These are phyloP conservation scores for Theretra japonica DNA, from an alignment of 2,888 invertebrate genomes.

Conservation along the genomic window DNA sequence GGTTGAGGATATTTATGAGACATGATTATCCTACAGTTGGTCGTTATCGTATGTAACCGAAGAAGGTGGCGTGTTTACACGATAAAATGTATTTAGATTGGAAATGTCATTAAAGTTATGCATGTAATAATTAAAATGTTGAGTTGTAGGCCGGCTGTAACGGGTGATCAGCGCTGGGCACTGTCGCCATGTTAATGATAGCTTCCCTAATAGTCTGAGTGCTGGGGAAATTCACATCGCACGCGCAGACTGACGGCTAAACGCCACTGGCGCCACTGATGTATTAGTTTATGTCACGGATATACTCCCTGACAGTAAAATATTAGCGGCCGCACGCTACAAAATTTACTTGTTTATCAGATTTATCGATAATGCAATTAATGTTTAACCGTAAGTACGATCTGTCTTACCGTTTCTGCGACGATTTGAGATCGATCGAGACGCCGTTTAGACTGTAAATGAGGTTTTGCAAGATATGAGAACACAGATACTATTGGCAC, in stretches of 20 bases:
- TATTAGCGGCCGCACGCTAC: conserved; percentile 48
- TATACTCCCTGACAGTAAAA: conserved; percentile 58
- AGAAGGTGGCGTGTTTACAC: neutral
- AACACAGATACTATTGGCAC: conserved; percentile 1
- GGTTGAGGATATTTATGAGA: neutral
- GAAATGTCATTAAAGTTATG: conserved; percentile 21
- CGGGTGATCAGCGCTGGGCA: conserved; percentile 71
- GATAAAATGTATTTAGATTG: conserved; percentile 26
- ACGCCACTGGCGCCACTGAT: conserved; percentile 73
- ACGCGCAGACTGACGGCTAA: conserved; percentile 75
- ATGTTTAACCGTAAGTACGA: conserved; percentile 25
- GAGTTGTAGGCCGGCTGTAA: conserved; percentile 58
- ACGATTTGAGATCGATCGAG: neutral
- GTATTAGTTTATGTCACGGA: conserved; percentile 75
- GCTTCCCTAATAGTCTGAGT: conserved; percentile 74
- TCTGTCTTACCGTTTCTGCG: conserved; percentile 22
- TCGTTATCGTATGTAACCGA: conserved; percentile 3
- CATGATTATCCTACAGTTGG: conserved; percentile 1
- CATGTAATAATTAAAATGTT: conserved; percentile 56
- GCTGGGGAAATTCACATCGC: conserved; percentile 75
- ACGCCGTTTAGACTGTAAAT: conserved; percentile 4
- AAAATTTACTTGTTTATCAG: conserved; percentile 34
- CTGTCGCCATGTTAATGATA: conserved; percentile 79
- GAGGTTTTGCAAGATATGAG: neutral
- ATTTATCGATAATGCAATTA: conserved; percentile 29